Evolutionary conservation across 2,797 vertebrate genomes (phyloP), one percentile per base, ranked within the genome.

Genomic region (Eulemur rubriventer): DNA sequence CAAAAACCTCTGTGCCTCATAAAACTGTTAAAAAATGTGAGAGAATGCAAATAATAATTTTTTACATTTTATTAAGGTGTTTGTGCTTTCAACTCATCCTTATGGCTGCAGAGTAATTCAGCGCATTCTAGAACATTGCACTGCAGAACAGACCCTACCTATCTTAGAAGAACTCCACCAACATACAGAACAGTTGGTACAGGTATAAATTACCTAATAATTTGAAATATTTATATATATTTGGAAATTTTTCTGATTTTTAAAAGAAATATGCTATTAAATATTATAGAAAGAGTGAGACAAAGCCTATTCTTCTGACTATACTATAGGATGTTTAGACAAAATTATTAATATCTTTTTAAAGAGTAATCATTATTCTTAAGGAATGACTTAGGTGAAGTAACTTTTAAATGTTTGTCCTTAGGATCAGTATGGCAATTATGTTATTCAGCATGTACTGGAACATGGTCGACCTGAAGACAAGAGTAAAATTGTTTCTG

Each of bases 81-180:
- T 99, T 98, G 99, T 99, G 94, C 99, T 99, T 89, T 99, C 99
- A 94, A 99, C 99, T 96, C 99, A 99, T 96, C 99, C 99, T 0
- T 99, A 99, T 4, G 99, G 99, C 97, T 99, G 99, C 98, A 99
- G 99, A 98, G 99, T 99, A 38, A 99, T 99, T 97, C 99, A 99
- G 96, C 99, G 99, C 97, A 99, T 99, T 97, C 98, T 99, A 97
- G 99, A 99, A 96, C 99, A 99, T 97, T 99, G 99, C 97, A 99
- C 99, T 76, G 99, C 99, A 96, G 99, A 99, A 97, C 99, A 99
- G 98, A 99, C 99, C 24, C 98, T 99, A 96, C 99, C 99, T 41
- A 99, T 99, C 97, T 98, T 99, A 94, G 99, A 99, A 89, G 99
- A 99, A 90, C 98, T 99, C 73, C 99, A 99, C 98, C 99, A 99